Evolutionary conservation across 1,140 invertebrate species (phyloP).

Genomic region (Phymorhynchus buccinoides): DNA sequence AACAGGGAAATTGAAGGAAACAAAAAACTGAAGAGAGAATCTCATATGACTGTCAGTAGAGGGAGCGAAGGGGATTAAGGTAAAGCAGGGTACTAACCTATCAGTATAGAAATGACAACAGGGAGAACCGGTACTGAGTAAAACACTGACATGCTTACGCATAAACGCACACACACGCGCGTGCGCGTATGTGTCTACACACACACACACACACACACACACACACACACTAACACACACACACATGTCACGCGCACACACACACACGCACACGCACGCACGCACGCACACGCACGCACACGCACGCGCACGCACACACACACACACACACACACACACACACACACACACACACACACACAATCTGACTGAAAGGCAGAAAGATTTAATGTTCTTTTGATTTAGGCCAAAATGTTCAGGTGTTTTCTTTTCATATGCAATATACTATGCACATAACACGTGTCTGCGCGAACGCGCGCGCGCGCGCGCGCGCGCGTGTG

Average conservation of each 20-base stretch:
- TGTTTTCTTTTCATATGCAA: too few species aligned
- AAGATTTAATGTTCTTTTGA: too few species aligned
- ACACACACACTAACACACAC: too few species aligned
- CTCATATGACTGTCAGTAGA: not conserved
- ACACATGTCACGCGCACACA: too few species aligned
- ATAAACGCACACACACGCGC: not conserved
- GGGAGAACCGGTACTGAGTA: not conserved
- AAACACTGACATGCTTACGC: not conserved
- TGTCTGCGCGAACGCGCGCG: too few species aligned
- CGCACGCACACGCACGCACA: not conserved
- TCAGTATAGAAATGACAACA: not conserved
- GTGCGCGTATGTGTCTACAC: too few species aligned
- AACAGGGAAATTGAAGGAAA: not conserved
- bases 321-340: constrained; percentile 3
- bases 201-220: too few species aligned
- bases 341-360: too few species aligned
- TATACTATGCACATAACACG: too few species aligned
- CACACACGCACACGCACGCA: not conserved
- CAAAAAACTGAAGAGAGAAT: not conserved
- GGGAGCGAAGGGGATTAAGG: not conserved
- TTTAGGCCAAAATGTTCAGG: too few species aligned
- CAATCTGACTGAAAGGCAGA: too few species aligned
- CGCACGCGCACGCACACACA: not conserved
- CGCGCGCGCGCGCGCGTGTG: too few species aligned
- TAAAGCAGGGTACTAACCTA: not conserved